Base-by-base conservation (phyloP, 2,888 invertebrate genomes). In the Mythimna vitellina region DNA sequence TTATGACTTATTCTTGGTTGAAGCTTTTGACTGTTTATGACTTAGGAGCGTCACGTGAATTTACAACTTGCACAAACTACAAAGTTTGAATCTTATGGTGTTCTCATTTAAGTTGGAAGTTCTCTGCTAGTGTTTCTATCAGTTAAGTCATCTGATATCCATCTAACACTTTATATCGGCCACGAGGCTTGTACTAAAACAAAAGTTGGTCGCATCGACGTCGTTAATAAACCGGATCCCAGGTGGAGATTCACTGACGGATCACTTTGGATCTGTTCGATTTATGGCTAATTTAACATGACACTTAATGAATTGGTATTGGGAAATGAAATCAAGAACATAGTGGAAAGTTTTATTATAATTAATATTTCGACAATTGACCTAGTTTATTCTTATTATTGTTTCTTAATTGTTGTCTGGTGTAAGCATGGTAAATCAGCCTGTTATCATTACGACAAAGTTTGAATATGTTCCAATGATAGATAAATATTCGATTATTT, bases 151-250 rank as follows among this genome's bases (percentile, higher is more conserved):
- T 82, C 73, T 82, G 69, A 81, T 72, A 72, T 61, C 46, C 70
- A 82, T 76, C 65, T 78, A 75, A 80, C 46, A 78, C 73, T 82
- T 87, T 89, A 90, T 90, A 91, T 90, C 88, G 89, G 91, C 88
- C 89, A 92, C 84, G 88, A 90, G 88, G 86, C 86, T 87, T 81
- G 85, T 87, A 88, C 88, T 91, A 87, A 92, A 91, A 93, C 92
- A 92, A 92, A 93, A 93, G 93, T 93, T 92, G 93, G 92, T 87
- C 92, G 88, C 86, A 81, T 89, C 87, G 89, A 89, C 89, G 90
- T 92, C 91, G 90, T 90, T 89, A 90, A 86, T 86, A 90, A 93
- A 93, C 93, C 92, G 93, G 93, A 93, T 92, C 86, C 88, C 86
- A 87, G 83, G 80, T 85, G 86, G 85, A 88, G 89, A 91, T 92